Percentiles rank a stretch among this genome's conserved stretches.
Evolutionary conservation across 2,113 vertebrate genomes (phyloP).

Genomic region (Indicator indicator): DNA sequence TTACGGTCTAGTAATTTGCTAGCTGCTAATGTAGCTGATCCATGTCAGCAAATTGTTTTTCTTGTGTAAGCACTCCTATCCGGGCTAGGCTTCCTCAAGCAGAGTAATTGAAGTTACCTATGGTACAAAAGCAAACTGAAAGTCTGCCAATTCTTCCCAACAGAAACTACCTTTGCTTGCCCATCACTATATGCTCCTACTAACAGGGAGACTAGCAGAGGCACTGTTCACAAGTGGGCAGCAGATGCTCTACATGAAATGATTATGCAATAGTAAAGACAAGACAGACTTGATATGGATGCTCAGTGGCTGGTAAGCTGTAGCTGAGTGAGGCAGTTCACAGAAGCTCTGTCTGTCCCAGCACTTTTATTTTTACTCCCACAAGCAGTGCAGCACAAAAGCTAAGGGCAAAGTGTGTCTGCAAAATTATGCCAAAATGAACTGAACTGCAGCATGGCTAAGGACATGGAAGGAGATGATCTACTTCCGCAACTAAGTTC

Average conservation of each 20-base stretch:
- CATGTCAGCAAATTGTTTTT: not conserved
- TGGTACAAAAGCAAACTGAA: not conserved
- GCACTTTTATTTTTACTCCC: not conserved
- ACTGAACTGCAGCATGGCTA: not conserved
- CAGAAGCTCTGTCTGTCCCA: not conserved
- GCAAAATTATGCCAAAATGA: not conserved
- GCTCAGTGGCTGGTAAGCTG: not conserved
- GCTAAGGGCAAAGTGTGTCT: not conserved
- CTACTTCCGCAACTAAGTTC: not conserved
- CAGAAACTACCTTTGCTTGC: not conserved
- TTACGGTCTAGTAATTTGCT: not conserved
- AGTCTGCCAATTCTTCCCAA: not conserved
- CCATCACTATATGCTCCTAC: not conserved
- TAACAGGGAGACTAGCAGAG: fast-evolving
- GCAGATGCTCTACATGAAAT: not conserved
- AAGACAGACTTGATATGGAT: not conserved
- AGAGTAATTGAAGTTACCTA: not conserved
- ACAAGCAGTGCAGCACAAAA: not conserved
- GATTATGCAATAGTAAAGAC: not conserved
- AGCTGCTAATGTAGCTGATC: not conserved
- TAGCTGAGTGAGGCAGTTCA: not conserved
- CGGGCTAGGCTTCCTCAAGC: not conserved
- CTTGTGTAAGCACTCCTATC: not conserved
- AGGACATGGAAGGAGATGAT: not conserved
- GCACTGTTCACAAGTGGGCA: not conserved